Conservation (phyloP, 2,888 invertebrate genomes). For the Sarcophaga carnaria region DNA sequence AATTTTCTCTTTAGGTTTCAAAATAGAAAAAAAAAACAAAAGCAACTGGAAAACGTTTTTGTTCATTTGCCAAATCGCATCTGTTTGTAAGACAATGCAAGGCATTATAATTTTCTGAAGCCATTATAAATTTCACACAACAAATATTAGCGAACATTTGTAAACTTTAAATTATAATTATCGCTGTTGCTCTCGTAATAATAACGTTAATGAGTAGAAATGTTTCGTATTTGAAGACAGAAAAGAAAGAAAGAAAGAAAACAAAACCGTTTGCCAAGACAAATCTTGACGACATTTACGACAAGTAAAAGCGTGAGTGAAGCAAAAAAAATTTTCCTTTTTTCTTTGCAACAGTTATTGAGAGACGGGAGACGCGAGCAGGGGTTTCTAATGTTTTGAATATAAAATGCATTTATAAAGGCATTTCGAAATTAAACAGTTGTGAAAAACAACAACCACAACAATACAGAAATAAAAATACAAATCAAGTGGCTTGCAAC, state of each 20-base stretch:
- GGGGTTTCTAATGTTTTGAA: slow-evolving; percentile 34
- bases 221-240: not conserved
- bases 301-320: slow-evolving; percentile 63
- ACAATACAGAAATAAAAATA: slow-evolving; percentile 24
- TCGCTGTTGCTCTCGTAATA: slow-evolving; percentile 18
- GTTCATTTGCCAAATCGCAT: slow-evolving; percentile 40
- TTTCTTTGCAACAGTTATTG: not conserved
- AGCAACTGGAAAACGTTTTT: not conserved
- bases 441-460: slow-evolving; percentile 4
- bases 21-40: not conserved
- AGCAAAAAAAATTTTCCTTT: slow-evolving; percentile 32
- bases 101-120: slow-evolving; percentile 2
- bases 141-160: slow-evolving; percentile 57
- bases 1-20: not conserved
- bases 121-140: slow-evolving; percentile 49
- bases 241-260: slow-evolving; percentile 8
- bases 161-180: slow-evolving; percentile 54
- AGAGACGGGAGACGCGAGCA: too few species aligned
- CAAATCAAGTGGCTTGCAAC: slow-evolving; percentile 54
- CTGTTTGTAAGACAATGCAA: slow-evolving; percentile 30
- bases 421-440: slow-evolving; percentile 37
- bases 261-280: slow-evolving; percentile 50
- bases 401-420: slow-evolving; percentile 58
- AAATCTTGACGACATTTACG: slow-evolving; percentile 58
- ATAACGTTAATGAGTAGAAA: slow-evolving; percentile 36